These are phyloP conservation scores for Scolopax mira DNA, from an alignment of 2,113 vertebrate genomes.

Conservation along the genomic window DNA sequence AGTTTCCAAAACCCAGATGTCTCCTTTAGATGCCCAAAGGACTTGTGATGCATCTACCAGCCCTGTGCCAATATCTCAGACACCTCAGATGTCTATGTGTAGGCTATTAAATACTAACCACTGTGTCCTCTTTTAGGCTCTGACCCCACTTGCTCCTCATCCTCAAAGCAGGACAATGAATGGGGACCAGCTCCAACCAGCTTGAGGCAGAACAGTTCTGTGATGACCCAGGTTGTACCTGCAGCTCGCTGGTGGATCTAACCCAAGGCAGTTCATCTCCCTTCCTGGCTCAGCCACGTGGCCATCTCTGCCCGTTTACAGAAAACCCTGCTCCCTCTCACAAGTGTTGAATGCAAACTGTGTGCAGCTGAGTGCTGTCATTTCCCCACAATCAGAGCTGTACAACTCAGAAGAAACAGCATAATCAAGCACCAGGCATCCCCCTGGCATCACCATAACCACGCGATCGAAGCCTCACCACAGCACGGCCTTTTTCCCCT, in stretches of 20 bases:
- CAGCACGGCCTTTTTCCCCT: background rate
- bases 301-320: background rate
- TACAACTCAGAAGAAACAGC: background rate
- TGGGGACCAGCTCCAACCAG: accelerated
- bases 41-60: background rate
- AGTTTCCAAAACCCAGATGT: background rate
- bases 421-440: background rate
- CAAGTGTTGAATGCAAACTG: background rate
- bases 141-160: background rate
- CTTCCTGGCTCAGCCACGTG: background rate
- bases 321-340: background rate
- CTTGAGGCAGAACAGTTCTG: background rate
- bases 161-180: background rate
- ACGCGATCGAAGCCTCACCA: accelerated
- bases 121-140: background rate
- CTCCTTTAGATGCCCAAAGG: background rate
- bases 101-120: background rate
- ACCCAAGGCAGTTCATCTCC: background rate
- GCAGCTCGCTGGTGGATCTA: background rate
- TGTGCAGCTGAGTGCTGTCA: background rate
- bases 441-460: background rate
- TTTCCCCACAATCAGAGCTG: background rate
- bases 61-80: background rate
- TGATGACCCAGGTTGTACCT: background rate
- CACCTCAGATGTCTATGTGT: background rate